phyloP scores from a whole-genome alignment of 2,888 invertebrate genomes.

The Meghimatium bilineatum region DNA sequence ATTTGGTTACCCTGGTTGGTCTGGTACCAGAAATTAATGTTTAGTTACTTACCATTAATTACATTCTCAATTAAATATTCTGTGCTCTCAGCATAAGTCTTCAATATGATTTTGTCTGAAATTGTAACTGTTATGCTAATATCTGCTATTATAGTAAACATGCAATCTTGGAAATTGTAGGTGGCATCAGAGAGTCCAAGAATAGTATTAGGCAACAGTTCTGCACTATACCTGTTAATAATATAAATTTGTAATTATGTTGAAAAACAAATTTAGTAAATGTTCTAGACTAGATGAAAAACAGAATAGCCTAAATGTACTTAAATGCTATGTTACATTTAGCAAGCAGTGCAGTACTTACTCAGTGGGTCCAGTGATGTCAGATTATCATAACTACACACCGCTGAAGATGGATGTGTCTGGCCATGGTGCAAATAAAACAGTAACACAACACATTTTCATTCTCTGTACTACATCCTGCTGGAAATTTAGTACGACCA shows the following conservation, averaged over 20 bases:
- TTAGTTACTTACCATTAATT: not conserved
- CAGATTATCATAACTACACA: too few species aligned
- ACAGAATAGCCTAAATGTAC: too few species aligned
- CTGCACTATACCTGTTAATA: conserved; percentile 3
- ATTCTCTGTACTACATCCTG: too few species aligned
- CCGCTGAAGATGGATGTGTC: too few species aligned
- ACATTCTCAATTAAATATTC: not conserved
- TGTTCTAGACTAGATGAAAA: not conserved
- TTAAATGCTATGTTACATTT: too few species aligned
- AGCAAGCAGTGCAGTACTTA: too few species aligned
- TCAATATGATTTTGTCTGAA: not conserved
- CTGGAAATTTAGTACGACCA: too few species aligned
- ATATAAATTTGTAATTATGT: not conserved
- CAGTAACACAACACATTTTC: too few species aligned
- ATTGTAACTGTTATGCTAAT: not conserved
- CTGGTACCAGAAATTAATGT: not conserved
- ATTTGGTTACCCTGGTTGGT: too few species aligned
- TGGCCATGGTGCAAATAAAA: too few species aligned
- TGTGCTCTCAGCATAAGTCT: not conserved
- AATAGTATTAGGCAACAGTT: not conserved
- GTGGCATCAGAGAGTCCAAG: not conserved
- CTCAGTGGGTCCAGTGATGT: too few species aligned
- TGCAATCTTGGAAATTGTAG: not conserved
- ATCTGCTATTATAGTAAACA: not conserved
- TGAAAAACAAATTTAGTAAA: not conserved